These are phyloP conservation scores for Porphyrio hochstetteri DNA, from an alignment of 2,113 vertebrate species.

Conservation along the genomic window DNA sequence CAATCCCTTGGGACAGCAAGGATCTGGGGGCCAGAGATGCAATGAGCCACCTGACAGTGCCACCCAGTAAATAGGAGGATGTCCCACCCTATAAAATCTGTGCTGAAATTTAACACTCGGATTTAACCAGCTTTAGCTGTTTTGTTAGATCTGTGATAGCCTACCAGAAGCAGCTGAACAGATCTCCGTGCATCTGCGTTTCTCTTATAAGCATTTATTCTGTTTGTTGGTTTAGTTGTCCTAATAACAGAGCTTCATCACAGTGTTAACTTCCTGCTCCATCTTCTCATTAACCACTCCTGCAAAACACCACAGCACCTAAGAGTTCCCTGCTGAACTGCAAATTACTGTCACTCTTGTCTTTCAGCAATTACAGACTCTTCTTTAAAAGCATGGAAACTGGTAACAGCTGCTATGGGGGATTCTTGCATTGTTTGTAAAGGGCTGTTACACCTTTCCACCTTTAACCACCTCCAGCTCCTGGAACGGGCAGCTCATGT, in stretches of 20 bases:
- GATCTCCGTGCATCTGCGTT: not conserved
- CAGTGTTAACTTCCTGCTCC: not conserved
- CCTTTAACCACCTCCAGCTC: not conserved
- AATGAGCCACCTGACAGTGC: fast-evolving
- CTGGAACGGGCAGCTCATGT: not conserved
- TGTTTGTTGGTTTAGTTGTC: not conserved
- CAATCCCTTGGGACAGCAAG: not conserved
- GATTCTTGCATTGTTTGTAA: not conserved
- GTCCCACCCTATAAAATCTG: not conserved
- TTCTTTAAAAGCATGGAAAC: not conserved
- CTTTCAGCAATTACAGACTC: not conserved
- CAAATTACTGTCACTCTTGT: not conserved
- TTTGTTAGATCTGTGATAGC: not conserved
- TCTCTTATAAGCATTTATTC: not conserved
- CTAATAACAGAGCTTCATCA: not conserved
- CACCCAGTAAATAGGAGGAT: not conserved
- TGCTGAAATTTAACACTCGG: not conserved
- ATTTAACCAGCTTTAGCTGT: not conserved
- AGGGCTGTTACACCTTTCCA: not conserved
- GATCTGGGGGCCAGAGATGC: not conserved
- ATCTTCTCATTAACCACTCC: not conserved
- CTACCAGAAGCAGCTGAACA: not conserved
- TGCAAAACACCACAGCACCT: not conserved
- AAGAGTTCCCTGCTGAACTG: not conserved
- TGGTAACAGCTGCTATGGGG: not conserved